Evolutionary conservation across 1,140 invertebrate genomes (phyloP), one percentile per base, ranked within the genome.

Genomic region (Lepidostoma basale): DNA sequence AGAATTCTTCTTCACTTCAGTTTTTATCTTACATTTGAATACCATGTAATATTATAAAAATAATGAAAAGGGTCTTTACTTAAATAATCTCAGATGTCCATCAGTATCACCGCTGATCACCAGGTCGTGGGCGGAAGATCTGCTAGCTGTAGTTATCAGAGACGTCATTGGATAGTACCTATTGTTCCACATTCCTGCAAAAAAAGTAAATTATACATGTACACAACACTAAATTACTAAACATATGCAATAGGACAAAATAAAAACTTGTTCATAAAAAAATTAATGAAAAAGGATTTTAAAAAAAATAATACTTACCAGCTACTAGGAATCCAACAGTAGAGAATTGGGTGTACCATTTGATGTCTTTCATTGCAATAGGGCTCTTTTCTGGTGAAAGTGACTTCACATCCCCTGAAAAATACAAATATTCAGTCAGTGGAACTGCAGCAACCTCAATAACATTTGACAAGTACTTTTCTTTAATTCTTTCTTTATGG

Each of bases 71-170:
- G n/a, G 16, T 54, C 62, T 33, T 73, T 77, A 90, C 89, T 88
- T 88, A 80, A 95, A 97, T 12, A 98, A 84, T 71, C 95, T 86
- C 12, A 98, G 81, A 79, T 95, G 94, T 14, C 96, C 96, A 78
- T 95, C 95, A 49, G 94, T 91, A 79, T 98, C 95, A 8, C 94
- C 95, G 47, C 90, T 90, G 18, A 94, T 89, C 2, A 97, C 78
- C 69, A 97, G 86, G 75, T 94, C 92, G 72, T 94, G 90, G 2
- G 90, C 89, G 9, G 90, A 87, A 36, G 92, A 92, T 73, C 92
- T 86, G 81, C 90, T 91, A 18, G 89, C 89, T 8, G 93, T 91
- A 33, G 92, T 90, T 56, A 95, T 87, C 8, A 86, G 77, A 23
- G 91, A 91, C 9, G 90, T 90, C 84, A 91, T 87, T 18, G 91